Base-by-base conservation (phyloP, 2,797 vertebrate genomes). In the Synaphobranchus kaupii region DNA sequence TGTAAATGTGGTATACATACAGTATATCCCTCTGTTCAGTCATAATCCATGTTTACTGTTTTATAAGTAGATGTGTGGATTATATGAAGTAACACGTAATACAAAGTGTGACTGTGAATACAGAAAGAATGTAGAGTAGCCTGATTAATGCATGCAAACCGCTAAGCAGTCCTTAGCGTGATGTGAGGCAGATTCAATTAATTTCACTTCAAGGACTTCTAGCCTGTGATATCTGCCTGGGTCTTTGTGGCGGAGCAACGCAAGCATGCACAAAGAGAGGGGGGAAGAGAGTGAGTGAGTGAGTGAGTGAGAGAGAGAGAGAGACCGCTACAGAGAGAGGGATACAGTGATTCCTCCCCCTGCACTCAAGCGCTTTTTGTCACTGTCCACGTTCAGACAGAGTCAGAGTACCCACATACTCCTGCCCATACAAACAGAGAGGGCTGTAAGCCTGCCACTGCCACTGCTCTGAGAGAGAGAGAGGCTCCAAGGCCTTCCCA, bases 141-240 rank as follows among this genome's bases (percentile, higher is more conserved):
- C 39, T 3, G 78, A 81, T 81, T 48, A 81, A 81, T 48, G 78
- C 22, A 4, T n/a, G 28, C 22, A n/a, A 50, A 81, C 63, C 22
- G 47, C 39, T 22, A 6, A 81, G 78, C 78, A 50, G 20, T 48
- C 78, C 73, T 48, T 9, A 81, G 22, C 44, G 25, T 48, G 44
- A 81, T 50, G 28, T 81, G 47, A 48, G 78, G 47, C 78, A 81
- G 44, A 81, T 81, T 48, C 47, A 81, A 48, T 81, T 22, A 81
- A 81, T 48, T 81, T 48, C 22, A 50, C 44, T 48, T 48, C 44
- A 81, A 81, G 78, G 78, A 48, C 44, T 31, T 81, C 78, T 81
- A 8, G 44, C 22, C 47, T 22, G 8, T 50, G 78, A 81, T 81
- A 81, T 47, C 78, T 81, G 78, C 78, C 78, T 81, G 44, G 5